These are phyloP conservation scores for Cerastoderma edule DNA, from an alignment of 2,888 invertebrate species.

Conservation along the genomic window DNA sequence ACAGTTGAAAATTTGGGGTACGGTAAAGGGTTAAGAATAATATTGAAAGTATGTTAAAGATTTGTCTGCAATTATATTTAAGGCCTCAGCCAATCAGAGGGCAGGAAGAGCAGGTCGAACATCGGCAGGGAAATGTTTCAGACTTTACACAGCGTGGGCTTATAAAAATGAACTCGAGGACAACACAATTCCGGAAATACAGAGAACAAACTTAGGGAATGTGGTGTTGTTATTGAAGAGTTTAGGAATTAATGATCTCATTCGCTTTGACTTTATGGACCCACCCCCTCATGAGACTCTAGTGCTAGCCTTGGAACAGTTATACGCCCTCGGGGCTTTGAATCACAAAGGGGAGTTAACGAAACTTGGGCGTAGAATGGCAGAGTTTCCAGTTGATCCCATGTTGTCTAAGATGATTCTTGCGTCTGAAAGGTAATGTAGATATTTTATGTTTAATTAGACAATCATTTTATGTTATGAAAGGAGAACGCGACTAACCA, in stretches of 20 bases:
- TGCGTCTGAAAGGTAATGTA: conserved; percentile 94
- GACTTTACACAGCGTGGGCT: conserved; percentile 99
- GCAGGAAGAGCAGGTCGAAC: conserved; percentile 98
- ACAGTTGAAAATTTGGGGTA: neutral
- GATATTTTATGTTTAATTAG: neutral
- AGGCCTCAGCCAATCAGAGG: conserved; percentile 96
- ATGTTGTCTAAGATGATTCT: conserved; percentile 99
- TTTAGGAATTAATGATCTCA: conserved; percentile 97
- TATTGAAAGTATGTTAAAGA: no score
- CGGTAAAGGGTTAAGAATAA: neutral
- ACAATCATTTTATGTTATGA: no score
- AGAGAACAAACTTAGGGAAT: conserved; percentile 98
- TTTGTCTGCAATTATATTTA: no score
- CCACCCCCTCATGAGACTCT: conserved; percentile 90
- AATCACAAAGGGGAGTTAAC: conserved; percentile 99
- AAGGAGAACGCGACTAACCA: no score
- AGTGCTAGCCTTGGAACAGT: conserved; percentile 95
- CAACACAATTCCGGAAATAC: conserved; percentile 98
- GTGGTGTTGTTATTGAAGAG: conserved; percentile 98
- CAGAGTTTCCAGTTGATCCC: conserved; percentile 99
- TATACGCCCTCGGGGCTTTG: conserved; percentile 98
- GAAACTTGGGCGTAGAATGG: conserved; percentile 98
- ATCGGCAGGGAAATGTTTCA: conserved; percentile 97
- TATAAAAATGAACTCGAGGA: conserved; percentile 99
- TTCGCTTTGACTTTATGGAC: conserved; percentile 99